Base-by-base conservation (phyloP, 1,140 invertebrate genomes). In the Paracyclopina nana region DNA sequence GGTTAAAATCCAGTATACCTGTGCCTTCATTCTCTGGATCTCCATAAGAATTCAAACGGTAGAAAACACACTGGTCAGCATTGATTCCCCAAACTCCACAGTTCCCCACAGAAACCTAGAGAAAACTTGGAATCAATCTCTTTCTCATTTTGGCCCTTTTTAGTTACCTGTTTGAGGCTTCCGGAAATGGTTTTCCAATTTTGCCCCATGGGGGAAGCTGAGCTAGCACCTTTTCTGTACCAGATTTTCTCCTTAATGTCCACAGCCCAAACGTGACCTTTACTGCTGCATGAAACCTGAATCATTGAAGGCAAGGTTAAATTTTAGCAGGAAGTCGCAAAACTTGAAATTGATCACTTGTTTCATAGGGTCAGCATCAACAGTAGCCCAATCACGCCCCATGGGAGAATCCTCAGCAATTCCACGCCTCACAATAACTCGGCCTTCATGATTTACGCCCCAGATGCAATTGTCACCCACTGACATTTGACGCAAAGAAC, bases 281-380 rank as follows among this genome's bases (percentile, higher is more conserved):
- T 20, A 38, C 34, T 38, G 8, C 34, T 38, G 8, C 14, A n/a
- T 5, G 34, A 38, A 5, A 38, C 8, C 34, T 38, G 9, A 38
- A 38, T 16, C 29, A 9, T 5, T 2, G 14, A n/a, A 9, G 2
- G 20, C 34, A 16, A 38, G 34, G 4, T 38, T 38, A 3, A 31
- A 9, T 9, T 31, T 31, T 31, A 9, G 29, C 14, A 9, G 14
- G 9, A 9, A 31, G 9, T 9, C 29, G 29, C 14, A 31, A 31
- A 31, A 14, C 29, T 9, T 9, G 9, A 18, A 43, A 16, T 9
- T 43, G 8, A 14, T 48, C 22, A 26, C 45, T 54, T 5, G 43
- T 41, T 30, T 62, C 56, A 31, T 60, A 57, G 24, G 57, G 54
- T 48, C 30, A n/a, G 28, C 46, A 43, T 45, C 52, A 25, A 40